These are phyloP conservation scores for Laothoe populi DNA, from an alignment of 2,888 invertebrate species.

Conservation along the genomic window DNA sequence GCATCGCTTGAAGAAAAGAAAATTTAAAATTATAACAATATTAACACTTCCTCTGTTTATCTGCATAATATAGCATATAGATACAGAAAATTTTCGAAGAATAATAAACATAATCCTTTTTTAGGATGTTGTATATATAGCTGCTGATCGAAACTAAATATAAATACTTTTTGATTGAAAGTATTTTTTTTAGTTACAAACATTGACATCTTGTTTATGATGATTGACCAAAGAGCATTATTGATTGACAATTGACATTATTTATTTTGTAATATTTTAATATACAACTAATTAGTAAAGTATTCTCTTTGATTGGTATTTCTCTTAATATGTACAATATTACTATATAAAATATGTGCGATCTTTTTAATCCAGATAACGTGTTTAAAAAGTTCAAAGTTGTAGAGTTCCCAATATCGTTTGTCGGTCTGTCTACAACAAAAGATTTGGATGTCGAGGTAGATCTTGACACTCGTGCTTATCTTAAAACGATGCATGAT, in stretches of 20 bases:
- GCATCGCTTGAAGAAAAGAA: constrained; percentile 62
- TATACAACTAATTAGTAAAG: constrained; percentile 21
- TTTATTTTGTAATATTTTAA: neutral
- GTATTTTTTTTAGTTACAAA: neutral
- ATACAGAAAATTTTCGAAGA: too few relatives aligned
- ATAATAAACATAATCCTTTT: too few relatives aligned
- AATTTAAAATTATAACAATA: constrained; percentile 43
- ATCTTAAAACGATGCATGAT: constrained; percentile 67
- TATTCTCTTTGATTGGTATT: neutral
- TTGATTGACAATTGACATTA: too few relatives aligned
- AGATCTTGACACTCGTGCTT: constrained; percentile 62
- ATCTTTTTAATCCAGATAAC: constrained; percentile 60
- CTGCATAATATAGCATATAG: neutral
- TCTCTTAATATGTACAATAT: constrained; percentile 22
- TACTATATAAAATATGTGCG: constrained; percentile 44
- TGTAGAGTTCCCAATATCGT: constrained; percentile 71
- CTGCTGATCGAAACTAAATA: too few relatives aligned
- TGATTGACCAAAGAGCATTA: too few relatives aligned
- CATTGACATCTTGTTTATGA: constrained; percentile 8
- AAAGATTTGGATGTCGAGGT: constrained; percentile 62
- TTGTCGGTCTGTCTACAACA: constrained; percentile 63
- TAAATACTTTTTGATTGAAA: too few relatives aligned
- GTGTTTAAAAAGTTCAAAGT: constrained; percentile 68
- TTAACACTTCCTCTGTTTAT: neutral
- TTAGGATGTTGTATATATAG: too few relatives aligned